These are phyloP conservation scores for Garrulus glandarius DNA, from an alignment of 2,797 vertebrate species.

Conservation along the genomic window DNA sequence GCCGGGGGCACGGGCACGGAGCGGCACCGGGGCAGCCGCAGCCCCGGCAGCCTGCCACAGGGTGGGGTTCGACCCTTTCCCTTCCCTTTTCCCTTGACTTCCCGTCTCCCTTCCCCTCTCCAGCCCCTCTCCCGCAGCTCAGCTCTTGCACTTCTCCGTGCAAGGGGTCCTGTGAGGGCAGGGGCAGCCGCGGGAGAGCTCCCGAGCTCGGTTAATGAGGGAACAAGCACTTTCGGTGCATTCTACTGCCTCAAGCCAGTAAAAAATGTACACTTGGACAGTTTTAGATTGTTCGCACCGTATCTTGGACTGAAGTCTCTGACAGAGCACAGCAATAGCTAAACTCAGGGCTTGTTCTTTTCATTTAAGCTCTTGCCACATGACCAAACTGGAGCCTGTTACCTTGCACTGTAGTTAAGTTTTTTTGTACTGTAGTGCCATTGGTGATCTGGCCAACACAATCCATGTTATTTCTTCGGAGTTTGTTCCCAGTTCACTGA, in stretches of 20 bases:
- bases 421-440: not conserved
- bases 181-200: conserved; percentile 64
- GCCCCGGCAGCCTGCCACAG: not conserved
- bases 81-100: too few species aligned
- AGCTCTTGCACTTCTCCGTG: conserved; percentile 69
- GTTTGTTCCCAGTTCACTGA: not conserved
- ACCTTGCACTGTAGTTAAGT: not conserved
- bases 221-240: conserved; percentile 34
- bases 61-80: not conserved
- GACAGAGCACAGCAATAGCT: not conserved
- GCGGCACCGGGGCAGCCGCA: not conserved
- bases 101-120: too few species aligned
- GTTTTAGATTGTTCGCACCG: conserved; percentile 36
- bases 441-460: not conserved
- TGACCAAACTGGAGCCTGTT: rapidly evolving
- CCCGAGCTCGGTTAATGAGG: conserved; percentile 74
- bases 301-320: conserved; percentile 28
- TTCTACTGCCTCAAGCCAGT: conserved; percentile 68
- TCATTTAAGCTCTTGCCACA: not conserved
- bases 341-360: conserved; percentile 1
- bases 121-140: not conserved
- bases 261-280: conserved; percentile 64
- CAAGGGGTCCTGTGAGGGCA: conserved; percentile 47
- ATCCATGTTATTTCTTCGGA: not conserved
- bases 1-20: not conserved